Percentiles rank a stretch among this genome's conserved stretches.
Conservation (phyloP, 1,140 invertebrate genomes). For the Chionoecetes opilio region DNA sequence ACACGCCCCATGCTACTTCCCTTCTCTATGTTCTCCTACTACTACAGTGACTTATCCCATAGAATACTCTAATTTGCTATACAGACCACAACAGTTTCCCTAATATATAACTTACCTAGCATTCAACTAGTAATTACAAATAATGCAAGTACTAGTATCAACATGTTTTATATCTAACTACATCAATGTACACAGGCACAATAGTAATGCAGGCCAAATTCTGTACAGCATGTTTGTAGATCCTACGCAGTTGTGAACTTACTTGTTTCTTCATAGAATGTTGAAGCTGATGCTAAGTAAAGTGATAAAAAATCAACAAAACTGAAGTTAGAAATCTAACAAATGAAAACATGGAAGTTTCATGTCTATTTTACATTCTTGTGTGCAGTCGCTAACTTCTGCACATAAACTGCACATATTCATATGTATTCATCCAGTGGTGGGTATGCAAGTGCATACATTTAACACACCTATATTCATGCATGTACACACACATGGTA, state of each 20-base stretch:
- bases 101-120: neutral
- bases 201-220: neutral
- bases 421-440: too few relatives aligned
- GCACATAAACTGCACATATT: too few relatives aligned
- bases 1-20: neutral
- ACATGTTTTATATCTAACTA: neutral
- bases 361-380: neutral
- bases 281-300: slow-evolving; percentile 40
- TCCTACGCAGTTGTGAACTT: slow-evolving; percentile 44
- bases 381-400: too few relatives aligned
- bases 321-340: neutral
- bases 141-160: neutral
- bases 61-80: neutral
- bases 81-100: neutral
- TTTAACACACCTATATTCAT: neutral
- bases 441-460: too few relatives aligned
- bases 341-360: neutral
- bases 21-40: neutral
- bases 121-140: neutral
- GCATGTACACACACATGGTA: neutral
- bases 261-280: slow-evolving; percentile 61
- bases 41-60: neutral
- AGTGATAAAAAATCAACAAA: neutral
- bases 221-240: neutral
- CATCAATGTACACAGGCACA: neutral